These are phyloP conservation scores for Tiphia femorata DNA, from an alignment of 2,888 invertebrate genomes.

Conservation along the genomic window DNA sequence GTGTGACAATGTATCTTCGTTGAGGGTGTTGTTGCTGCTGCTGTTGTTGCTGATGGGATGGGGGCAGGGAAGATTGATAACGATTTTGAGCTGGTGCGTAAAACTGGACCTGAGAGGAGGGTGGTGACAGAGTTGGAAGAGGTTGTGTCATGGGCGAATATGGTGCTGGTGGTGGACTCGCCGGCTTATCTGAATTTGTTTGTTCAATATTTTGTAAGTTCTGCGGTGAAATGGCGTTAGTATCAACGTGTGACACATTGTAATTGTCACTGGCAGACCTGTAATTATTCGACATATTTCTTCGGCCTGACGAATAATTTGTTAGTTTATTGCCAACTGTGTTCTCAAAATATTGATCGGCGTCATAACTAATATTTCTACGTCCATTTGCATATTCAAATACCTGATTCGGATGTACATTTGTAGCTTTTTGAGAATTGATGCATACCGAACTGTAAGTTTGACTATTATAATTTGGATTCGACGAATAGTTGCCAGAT, in stretches of 20 bases:
- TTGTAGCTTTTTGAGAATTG: slow-evolving; percentile 19
- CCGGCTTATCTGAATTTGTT: slow-evolving; percentile 38
- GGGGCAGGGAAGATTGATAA: slow-evolving; percentile 49
- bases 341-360: slow-evolving; percentile 34
- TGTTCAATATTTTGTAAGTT: slow-evolving; percentile 7
- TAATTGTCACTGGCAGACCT: slow-evolving; percentile 6
- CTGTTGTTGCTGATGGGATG: slow-evolving; percentile 40
- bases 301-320: slow-evolving; percentile 32
- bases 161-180: slow-evolving; percentile 58
- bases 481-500: slow-evolving; percentile 4
- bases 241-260: slow-evolving; percentile 17
- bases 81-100: slow-evolving; percentile 53
- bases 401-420: slow-evolving; percentile 14
- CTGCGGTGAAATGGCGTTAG: slow-evolving; percentile 9
- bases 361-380: slow-evolving; percentile 13
- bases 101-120: slow-evolving; percentile 64
- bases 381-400: slow-evolving; percentile 42
- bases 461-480: slow-evolving; percentile 10
- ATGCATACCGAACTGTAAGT: slow-evolving; percentile 14
- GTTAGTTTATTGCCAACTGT: slow-evolving; percentile 11
- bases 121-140: slow-evolving; percentile 60
- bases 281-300: slow-evolving; percentile 23
- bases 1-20: slow-evolving; percentile 46
- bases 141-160: slow-evolving; percentile 60
- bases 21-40: slow-evolving; percentile 47